These are phyloP conservation scores for Bungarus multicinctus DNA, from an alignment of 2,113 vertebrate genomes.

Conservation along the genomic window DNA sequence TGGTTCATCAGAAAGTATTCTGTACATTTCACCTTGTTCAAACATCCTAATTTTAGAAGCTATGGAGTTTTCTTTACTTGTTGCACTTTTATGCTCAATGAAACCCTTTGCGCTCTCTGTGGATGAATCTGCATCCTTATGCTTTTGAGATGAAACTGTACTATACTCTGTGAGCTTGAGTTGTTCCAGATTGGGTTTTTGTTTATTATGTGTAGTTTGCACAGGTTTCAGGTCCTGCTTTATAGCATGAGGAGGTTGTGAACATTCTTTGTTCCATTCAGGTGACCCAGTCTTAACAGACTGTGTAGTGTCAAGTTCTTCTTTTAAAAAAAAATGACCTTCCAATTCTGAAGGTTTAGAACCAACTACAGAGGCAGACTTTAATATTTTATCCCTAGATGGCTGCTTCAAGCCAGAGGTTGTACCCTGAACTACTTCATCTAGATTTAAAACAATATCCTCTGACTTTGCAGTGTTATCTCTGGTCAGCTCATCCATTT, in stretches of 20 bases:
- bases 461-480: neutral
- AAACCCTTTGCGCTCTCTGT: constrained; percentile 29
- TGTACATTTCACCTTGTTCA: constrained; percentile 50
- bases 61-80: constrained; percentile 58
- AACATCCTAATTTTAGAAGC: constrained; percentile 77
- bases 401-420: neutral
- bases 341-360: constrained; percentile 13
- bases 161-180: neutral
- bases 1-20: neutral
- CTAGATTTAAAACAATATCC: neutral
- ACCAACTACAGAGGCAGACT: neutral
- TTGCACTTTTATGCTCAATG: constrained; percentile 48
- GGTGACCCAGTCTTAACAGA: constrained; percentile 2
- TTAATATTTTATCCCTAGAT: neutral
- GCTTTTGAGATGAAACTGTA: constrained; percentile 25
- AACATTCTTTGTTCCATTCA: neutral
- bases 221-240: rapidly evolving
- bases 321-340: neutral
- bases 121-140: constrained; percentile 4
- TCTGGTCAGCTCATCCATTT: constrained; percentile 25
- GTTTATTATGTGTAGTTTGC: constrained; percentile 24
- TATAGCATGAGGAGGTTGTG: neutral
- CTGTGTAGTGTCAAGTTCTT: neutral
- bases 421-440: constrained; percentile 19
- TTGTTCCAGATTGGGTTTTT: constrained; percentile 6